Percentiles rank a stretch among this genome's conserved stretches.
These are phyloP conservation scores for Caenorhabditis japonica DNA, from an alignment of 2,888 invertebrate genomes.

Conservation along the genomic window DNA sequence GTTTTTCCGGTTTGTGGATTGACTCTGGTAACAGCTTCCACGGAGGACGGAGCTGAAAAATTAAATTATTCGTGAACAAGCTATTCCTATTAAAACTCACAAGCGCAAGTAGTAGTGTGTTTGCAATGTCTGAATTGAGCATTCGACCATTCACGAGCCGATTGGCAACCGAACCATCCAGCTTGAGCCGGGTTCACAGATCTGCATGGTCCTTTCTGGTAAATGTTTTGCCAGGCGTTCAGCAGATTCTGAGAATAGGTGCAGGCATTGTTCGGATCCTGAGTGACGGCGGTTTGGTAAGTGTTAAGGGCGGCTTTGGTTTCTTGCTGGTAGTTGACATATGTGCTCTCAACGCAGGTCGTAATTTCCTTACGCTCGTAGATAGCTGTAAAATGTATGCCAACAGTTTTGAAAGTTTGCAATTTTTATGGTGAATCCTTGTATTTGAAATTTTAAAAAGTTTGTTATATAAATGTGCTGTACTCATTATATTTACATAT, in stretches of 20 bases:
- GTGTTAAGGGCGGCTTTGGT: slow-evolving; percentile 19
- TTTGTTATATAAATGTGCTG: no score
- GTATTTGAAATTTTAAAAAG: no score
- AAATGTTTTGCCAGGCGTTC: slow-evolving; percentile 53
- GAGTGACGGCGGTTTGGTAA: slow-evolving; percentile 26
- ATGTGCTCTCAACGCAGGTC: slow-evolving; percentile 56
- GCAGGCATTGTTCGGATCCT: slow-evolving; percentile 56
- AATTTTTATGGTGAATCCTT: no score
- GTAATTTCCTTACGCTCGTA: slow-evolving; percentile 54
- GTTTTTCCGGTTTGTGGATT: slow-evolving; percentile 39
- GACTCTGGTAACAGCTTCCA: slow-evolving; percentile 35
- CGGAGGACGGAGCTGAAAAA: slow-evolving; percentile 25
- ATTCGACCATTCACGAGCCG: slow-evolving; percentile 58
- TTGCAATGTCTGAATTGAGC: slow-evolving; percentile 61
- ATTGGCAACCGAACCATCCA: slow-evolving; percentile 57
- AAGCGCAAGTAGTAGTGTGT: slow-evolving; percentile 52
- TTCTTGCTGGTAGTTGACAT: slow-evolving; percentile 56
- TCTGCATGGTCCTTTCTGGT: slow-evolving; percentile 56
- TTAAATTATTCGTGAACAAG: no score
- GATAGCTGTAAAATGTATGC: slow-evolving; percentile 37
- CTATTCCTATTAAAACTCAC: slow-evolving; percentile 16
- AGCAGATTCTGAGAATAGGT: slow-evolving; percentile 58
- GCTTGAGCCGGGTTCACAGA: slow-evolving; percentile 52
- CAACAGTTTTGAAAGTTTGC: no score
- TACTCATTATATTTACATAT: no score